Conservation (phyloP, 2,797 vertebrate genomes). For the Phrynocephalus forsythii region DNA sequence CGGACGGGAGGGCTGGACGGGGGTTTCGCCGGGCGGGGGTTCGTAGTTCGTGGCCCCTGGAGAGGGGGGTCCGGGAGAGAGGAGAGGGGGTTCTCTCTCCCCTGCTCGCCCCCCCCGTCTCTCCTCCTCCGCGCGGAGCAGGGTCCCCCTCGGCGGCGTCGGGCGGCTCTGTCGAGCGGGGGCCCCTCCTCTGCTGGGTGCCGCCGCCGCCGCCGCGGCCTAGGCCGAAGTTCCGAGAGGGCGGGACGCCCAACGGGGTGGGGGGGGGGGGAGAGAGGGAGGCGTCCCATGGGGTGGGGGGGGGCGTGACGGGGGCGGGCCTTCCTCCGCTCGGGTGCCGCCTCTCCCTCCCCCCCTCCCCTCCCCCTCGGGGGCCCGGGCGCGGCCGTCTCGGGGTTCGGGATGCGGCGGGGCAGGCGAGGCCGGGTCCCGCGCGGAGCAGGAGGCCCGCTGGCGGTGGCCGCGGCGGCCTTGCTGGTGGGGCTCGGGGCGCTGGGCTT, state of each 20-base stretch:
- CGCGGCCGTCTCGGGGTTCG: background rate
- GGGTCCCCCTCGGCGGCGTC: background rate
- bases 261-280: too few relatives aligned
- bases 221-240: background rate
- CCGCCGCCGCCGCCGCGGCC: background rate
- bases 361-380: background rate
- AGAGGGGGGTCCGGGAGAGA: too few relatives aligned
- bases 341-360: background rate
- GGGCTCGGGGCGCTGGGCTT: slow-evolving; percentile 56
- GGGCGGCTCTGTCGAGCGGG: background rate
- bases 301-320: background rate
- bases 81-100: too few relatives aligned
- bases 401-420: slow-evolving; percentile 60
- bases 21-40: too few relatives aligned
- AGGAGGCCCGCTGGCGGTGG: slow-evolving; percentile 50
- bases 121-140: background rate
- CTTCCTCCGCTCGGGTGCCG: background rate
- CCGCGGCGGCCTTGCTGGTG: slow-evolving; percentile 28
- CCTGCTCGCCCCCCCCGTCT: background rate
- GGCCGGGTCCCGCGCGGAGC: slow-evolving; percentile 50
- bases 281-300: too few relatives aligned
- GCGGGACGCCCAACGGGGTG: background rate
- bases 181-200: too few relatives aligned
- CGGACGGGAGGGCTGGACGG: too few relatives aligned
- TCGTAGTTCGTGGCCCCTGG: too few relatives aligned